phyloP scores from a whole-genome alignment of 2,113 vertebrate species.

The Heterocephalus glaber region DNA sequence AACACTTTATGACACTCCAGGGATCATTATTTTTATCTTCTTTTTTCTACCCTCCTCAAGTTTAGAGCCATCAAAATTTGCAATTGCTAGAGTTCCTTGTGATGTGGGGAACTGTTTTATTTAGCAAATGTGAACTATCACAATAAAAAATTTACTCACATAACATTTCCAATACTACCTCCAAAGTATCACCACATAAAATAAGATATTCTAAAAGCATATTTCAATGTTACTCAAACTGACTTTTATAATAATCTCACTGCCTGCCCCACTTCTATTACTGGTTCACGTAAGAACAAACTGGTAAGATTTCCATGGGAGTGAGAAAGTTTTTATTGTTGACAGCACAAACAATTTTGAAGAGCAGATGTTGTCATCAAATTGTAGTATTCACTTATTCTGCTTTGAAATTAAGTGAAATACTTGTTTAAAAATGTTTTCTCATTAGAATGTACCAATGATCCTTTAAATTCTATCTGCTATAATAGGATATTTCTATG shows the following conservation, averaged over 20 bases:
- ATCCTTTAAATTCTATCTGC: constrained; percentile 82
- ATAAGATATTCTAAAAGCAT: constrained; percentile 37
- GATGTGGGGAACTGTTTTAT: neutral
- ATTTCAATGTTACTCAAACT: neutral
- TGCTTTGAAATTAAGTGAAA: constrained; percentile 81
- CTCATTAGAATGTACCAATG: constrained; percentile 83
- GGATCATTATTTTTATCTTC: neutral
- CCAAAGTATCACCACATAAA: neutral
- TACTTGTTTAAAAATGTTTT: constrained; percentile 81
- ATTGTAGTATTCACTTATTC: constrained; percentile 63
- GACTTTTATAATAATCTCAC: neutral
- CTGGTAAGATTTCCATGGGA: constrained; percentile 33
- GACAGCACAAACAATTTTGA: constrained; percentile 69
- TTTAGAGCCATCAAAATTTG: constrained; percentile 19
- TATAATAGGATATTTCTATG: constrained; percentile 81
- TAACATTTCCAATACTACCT: neutral
- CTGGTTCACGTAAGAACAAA: constrained; percentile 16
- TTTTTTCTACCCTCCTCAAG: neutral
- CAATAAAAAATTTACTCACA: constrained; percentile 43
- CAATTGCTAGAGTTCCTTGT: neutral
- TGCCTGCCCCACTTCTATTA: neutral
- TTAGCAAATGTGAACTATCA: constrained; percentile 20
- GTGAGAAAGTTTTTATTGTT: constrained; percentile 69
- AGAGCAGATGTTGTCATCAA: constrained; percentile 77
- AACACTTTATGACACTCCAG: neutral